Conservation (phyloP, 2,113 vertebrate species). For the Clarias gariepinus region DNA sequence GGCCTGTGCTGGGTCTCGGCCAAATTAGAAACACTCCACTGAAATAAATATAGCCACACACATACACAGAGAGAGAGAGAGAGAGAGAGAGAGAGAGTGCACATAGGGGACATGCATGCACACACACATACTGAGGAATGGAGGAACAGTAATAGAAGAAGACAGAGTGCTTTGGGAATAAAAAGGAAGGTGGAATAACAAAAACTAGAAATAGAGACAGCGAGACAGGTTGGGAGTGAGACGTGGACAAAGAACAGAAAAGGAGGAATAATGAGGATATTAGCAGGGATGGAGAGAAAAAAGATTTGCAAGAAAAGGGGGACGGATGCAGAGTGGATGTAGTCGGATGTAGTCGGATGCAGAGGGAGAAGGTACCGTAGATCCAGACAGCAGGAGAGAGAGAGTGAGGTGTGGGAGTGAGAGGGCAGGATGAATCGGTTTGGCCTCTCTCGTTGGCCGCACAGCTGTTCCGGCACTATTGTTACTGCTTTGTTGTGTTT, state of each 20-base stretch:
- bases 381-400: conserved; percentile 19
- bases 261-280: neutral
- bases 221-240: neutral
- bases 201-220: neutral
- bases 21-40: conserved; percentile 77
- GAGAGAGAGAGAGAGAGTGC: conserved; percentile 34
- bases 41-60: conserved; percentile 75
- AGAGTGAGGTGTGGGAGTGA: conserved; percentile 37
- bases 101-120: neutral
- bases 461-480: conserved; percentile 69
- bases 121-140: neutral
- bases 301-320: conserved; percentile 8
- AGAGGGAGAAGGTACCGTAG: conserved; percentile 14
- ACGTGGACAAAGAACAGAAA: neutral
- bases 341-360: too few species aligned
- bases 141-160: neutral
- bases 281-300: conserved; percentile 30
- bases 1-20: conserved; percentile 70
- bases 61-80: neutral
- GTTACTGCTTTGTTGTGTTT: conserved; percentile 53
- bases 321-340: conserved; percentile 40
- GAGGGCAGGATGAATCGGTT: conserved; percentile 68
- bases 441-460: conserved; percentile 65
- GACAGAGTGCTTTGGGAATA: conserved; percentile 4
- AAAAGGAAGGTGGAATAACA: neutral